These are phyloP conservation scores for Hippoglossus hippoglossus DNA, from an alignment of 2,797 vertebrate species.

Conservation along the genomic window DNA sequence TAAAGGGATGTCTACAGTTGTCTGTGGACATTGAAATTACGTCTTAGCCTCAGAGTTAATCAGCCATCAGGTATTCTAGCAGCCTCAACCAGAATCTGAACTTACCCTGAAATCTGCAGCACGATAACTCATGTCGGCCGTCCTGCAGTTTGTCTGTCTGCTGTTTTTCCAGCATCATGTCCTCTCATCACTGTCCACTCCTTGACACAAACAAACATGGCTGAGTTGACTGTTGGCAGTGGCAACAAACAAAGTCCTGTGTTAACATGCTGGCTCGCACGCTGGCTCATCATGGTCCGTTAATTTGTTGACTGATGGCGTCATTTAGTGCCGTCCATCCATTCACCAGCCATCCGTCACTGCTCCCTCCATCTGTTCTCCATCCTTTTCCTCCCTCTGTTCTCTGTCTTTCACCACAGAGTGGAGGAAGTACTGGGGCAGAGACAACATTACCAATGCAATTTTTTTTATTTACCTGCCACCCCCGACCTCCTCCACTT, in stretches of 20 bases:
- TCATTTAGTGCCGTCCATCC: constrained; percentile 49
- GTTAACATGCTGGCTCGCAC: constrained; percentile 50
- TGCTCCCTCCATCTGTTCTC: constrained; percentile 62
- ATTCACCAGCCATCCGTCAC: constrained; percentile 56
- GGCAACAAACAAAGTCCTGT: constrained; percentile 44
- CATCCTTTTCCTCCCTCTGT: constrained; percentile 15
- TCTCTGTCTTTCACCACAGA: constrained; percentile 9
- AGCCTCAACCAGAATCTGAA: neutral
- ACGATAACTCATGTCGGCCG: neutral
- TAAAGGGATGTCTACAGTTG: too few species aligned
- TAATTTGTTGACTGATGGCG: constrained; percentile 77
- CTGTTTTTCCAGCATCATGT: constrained; percentile 27
- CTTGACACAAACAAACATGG: constrained; percentile 63
- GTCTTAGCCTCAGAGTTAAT: neutral
- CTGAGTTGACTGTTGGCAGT: constrained; percentile 59
- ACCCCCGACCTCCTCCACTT: constrained; percentile 6
- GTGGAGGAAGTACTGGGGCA: constrained; percentile 19
- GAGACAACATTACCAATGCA: constrained; percentile 27
- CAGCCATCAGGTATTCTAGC: neutral
- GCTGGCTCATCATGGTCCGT: constrained; percentile 58
- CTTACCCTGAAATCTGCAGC: neutral
- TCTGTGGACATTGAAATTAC: neutral
- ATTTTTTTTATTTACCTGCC: constrained; percentile 20
- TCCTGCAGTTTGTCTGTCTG: neutral
- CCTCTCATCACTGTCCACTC: constrained; percentile 45